These are phyloP conservation scores for Laodelphax striatellus DNA, from an alignment of 1,140 invertebrate species.

Conservation along the genomic window DNA sequence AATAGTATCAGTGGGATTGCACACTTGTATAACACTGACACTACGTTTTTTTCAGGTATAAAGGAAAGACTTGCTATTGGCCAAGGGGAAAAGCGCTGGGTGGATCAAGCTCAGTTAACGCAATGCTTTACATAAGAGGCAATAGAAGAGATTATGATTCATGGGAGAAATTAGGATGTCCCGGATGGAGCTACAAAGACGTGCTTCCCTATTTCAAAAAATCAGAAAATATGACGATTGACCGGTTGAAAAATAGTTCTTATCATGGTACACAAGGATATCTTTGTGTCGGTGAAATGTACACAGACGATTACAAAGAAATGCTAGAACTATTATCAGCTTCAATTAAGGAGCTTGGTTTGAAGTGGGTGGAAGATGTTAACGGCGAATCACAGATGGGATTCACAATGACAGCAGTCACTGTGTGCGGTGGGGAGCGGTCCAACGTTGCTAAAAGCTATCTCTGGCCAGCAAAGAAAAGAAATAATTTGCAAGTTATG, in stretches of 20 bases:
- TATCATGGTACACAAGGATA: conserved; percentile 3
- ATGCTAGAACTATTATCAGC: neutral
- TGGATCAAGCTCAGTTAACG: conserved; percentile 48
- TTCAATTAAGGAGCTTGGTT: neutral
- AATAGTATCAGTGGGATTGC: too few species aligned
- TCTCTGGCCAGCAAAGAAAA: conserved; percentile 17
- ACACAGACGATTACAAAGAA: neutral
- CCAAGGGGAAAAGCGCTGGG: conserved; percentile 43
- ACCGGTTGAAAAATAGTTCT: neutral
- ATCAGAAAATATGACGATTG: conserved; percentile 23
- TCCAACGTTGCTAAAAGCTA: conserved; percentile 55
- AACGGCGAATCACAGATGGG: conserved; percentile 4
- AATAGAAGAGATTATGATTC: conserved; percentile 42
- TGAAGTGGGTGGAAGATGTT: neutral
- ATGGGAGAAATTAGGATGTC: conserved; percentile 36
- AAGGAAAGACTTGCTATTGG: conserved; percentile 42
- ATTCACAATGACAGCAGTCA: conserved; percentile 25
- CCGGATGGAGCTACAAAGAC: conserved; percentile 42
- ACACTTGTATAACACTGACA: too few species aligned
- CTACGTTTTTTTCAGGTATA: too few species aligned
- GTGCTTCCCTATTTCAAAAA: conserved; percentile 35
- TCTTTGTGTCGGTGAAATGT: neutral
- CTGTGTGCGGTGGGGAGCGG: conserved; percentile 49
- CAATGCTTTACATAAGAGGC: conserved; percentile 49
- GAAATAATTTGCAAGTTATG: conserved; percentile 40